phyloP scores from a whole-genome alignment of 2,888 invertebrate species.

The Rhodophaea formosa region DNA sequence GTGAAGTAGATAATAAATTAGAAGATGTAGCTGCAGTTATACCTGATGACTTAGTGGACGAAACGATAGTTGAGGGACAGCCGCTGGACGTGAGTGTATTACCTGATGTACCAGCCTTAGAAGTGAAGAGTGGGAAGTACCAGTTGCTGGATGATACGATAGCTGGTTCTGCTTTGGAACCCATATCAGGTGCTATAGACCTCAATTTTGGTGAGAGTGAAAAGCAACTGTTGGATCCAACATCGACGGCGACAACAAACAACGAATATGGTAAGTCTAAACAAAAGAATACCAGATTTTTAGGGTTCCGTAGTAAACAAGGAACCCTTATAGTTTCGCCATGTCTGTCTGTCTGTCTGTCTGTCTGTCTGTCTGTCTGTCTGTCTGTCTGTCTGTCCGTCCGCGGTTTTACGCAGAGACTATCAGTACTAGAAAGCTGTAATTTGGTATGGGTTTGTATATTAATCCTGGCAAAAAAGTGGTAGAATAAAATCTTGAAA shows the following conservation, averaged over 20 bases:
- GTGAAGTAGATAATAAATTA: constrained; percentile 30
- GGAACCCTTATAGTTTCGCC: too few relatives aligned
- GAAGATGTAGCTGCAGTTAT: constrained; percentile 21
- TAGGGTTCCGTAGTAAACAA: too few relatives aligned
- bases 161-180: constrained; percentile 47
- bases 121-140: constrained; percentile 68
- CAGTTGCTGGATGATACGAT: constrained; percentile 58
- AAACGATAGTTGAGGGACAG: constrained; percentile 35
- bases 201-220: constrained; percentile 52
- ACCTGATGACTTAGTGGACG: constrained; percentile 28
- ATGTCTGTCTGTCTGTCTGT: too few relatives aligned
- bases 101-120: constrained; percentile 42
- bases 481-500: too few relatives aligned
- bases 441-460: too few relatives aligned
- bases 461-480: too few relatives aligned
- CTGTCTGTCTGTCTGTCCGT: too few relatives aligned
- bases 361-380: too few relatives aligned
- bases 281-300: neutral
- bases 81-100: constrained; percentile 51
- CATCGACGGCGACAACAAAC: constrained; percentile 53
- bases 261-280: constrained; percentile 61
- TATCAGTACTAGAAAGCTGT: too few relatives aligned
- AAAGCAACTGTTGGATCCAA: constrained; percentile 51
- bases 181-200: constrained; percentile 52
- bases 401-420: too few relatives aligned